Evolutionary conservation across 2,113 vertebrate genomes (phyloP).

Genomic region (Oenanthe oenanthe): DNA sequence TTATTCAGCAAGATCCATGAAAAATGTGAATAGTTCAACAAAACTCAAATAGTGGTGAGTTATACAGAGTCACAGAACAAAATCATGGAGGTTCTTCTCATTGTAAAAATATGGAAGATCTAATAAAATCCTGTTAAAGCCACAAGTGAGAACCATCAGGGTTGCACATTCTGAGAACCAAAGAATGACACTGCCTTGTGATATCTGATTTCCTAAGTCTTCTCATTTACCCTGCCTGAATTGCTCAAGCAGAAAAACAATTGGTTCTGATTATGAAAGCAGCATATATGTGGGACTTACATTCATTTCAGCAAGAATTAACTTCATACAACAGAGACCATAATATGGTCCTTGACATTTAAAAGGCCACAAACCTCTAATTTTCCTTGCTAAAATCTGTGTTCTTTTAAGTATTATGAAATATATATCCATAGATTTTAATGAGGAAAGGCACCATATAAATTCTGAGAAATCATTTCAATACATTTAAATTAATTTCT

Average conservation of each 20-base stretch:
- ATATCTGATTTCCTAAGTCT: not conserved
- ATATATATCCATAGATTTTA: conserved; percentile 38
- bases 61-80: not conserved
- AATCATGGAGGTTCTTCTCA: not conserved
- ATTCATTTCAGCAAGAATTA: conserved; percentile 19
- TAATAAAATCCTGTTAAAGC: not conserved
- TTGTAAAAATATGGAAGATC: not conserved
- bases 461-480: conserved; percentile 50
- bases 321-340: not conserved
- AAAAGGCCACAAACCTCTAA: conserved; percentile 10
- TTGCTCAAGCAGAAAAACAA: conserved; percentile 2
- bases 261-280: conserved; percentile 33
- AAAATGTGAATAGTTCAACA: not conserved
- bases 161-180: not conserved
- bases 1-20: not conserved
- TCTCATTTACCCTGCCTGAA: not conserved
- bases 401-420: conserved; percentile 28
- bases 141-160: not conserved
- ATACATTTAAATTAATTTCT: conserved; percentile 63
- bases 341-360: conserved; percentile 29
- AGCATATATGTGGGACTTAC: not conserved
- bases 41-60: not conserved
- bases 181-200: not conserved
- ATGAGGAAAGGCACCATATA: conserved; percentile 57
- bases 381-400: conserved; percentile 35